Percentiles rank a stretch among this genome's conserved stretches.
Conservation (phyloP, 2,113 vertebrate species). For the Osmerus eperlanus region DNA sequence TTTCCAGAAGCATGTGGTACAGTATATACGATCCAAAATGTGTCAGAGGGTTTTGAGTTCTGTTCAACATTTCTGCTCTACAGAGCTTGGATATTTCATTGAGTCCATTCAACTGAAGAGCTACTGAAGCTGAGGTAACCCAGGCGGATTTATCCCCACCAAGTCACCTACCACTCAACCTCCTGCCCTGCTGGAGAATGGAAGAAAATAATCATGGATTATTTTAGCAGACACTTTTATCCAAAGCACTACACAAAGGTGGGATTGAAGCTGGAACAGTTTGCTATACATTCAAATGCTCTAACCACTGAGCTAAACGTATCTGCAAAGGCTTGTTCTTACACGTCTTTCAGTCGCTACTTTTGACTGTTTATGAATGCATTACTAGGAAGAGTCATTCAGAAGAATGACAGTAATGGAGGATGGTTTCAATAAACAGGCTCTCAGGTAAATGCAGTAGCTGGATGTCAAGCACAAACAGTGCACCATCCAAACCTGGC, state of each 20-base stretch:
- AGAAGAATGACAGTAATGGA: not conserved
- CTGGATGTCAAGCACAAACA: conserved; percentile 13
- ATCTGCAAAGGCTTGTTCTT: too few relatives aligned
- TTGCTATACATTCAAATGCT: not conserved
- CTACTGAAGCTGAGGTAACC: conserved; percentile 34
- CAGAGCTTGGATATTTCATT: conserved; percentile 30
- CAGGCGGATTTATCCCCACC: conserved; percentile 31
- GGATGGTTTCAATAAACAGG: not conserved
- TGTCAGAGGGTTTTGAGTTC: conserved; percentile 6
- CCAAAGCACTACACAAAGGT: too few relatives aligned
- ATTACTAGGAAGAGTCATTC: not conserved
- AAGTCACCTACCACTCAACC: conserved; percentile 35
- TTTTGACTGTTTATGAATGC: not conserved
- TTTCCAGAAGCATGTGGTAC: conserved; percentile 23
- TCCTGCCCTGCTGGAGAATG: conserved; percentile 15
- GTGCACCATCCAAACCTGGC: not conserved
- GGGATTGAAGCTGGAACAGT: not conserved
- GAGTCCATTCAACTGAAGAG: conserved; percentile 39
- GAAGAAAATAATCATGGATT: conserved; percentile 9
- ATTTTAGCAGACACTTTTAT: not conserved
- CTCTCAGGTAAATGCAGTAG: conserved; percentile 1
- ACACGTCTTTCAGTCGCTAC: not conserved
- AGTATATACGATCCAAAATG: conserved; percentile 16
- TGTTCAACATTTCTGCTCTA: conserved; percentile 21
- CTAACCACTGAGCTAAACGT: not conserved